These are phyloP conservation scores for Nerophis ophidion DNA, from an alignment of 2,113 vertebrate genomes.

Conservation along the genomic window DNA sequence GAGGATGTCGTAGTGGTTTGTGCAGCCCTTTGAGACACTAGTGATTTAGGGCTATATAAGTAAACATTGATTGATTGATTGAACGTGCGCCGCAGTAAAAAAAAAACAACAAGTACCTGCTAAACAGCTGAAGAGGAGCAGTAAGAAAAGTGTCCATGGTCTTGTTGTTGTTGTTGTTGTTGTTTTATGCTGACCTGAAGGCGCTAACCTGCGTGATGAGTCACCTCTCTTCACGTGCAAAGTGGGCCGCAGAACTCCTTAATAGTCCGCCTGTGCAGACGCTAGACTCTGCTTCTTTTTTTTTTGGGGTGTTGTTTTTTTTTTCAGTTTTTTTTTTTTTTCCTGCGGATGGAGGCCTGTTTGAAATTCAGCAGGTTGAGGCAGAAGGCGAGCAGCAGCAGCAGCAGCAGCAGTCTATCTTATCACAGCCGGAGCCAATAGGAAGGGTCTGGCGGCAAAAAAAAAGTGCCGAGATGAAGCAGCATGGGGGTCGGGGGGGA, in stretches of 20 bases:
- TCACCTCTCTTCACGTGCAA: constrained; percentile 5
- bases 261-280: constrained; percentile 55
- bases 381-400: constrained; percentile 45
- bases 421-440: constrained; percentile 47
- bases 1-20: no score
- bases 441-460: constrained; percentile 9
- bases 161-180: no score
- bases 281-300: constrained; percentile 19
- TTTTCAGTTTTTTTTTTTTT: constrained; percentile 3
- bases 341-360: constrained; percentile 46
- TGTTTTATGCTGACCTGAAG: background rate
- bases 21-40: no score
- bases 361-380: constrained; percentile 64
- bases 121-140: background rate
- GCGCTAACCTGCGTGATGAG: constrained; percentile 1
- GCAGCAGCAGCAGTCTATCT: constrained; percentile 48
- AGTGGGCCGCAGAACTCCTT: constrained; percentile 43
- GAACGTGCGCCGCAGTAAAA: no score
- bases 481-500: background rate
- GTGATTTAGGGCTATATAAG: no score
- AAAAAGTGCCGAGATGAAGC: background rate
- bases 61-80: no score
- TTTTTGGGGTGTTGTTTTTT: constrained; percentile 20
- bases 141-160: background rate
- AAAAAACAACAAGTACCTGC: no score